Conservation (phyloP, 2,888 invertebrate species). For the Heliconius ismenius region DNA sequence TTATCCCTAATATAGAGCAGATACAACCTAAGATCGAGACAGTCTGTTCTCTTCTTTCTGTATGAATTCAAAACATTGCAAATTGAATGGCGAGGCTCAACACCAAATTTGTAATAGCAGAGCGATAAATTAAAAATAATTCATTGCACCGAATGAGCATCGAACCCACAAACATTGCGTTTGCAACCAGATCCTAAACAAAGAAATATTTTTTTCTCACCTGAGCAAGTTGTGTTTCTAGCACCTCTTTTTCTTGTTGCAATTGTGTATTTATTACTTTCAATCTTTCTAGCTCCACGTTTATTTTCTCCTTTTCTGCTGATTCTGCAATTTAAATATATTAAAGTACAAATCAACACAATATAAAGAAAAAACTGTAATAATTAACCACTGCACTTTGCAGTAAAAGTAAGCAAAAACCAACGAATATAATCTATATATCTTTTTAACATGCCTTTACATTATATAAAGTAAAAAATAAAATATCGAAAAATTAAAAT, state of each 20-base stretch:
- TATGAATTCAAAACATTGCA: too few relatives aligned
- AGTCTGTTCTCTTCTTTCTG: too few relatives aligned
- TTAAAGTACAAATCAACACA: background rate
- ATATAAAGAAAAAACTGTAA: background rate
- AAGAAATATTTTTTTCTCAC: conserved; percentile 49
- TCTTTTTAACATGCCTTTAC: too few relatives aligned
- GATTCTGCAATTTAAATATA: conserved; percentile 61
- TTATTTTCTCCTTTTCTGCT: conserved; percentile 83
- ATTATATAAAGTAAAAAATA: background rate
- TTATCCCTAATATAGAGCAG: too few relatives aligned
- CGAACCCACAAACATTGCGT: too few relatives aligned
- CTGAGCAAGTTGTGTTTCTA: conserved; percentile 67
- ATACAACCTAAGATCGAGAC: too few relatives aligned
- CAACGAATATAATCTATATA: background rate
- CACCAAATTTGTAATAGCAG: too few relatives aligned
- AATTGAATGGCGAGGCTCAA: too few relatives aligned
- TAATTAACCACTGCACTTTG: background rate
- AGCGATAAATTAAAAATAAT: too few relatives aligned
- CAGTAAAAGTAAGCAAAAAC: too few relatives aligned
- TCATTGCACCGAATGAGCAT: too few relatives aligned
- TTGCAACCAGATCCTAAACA: too few relatives aligned
- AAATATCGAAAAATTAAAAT: background rate
- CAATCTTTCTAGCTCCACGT: conserved; percentile 82
- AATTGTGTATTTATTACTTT: conserved; percentile 73
- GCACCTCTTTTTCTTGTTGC: conserved; percentile 68